Conservation (phyloP, 2,797 vertebrate species). For the Anas acuta region DNA sequence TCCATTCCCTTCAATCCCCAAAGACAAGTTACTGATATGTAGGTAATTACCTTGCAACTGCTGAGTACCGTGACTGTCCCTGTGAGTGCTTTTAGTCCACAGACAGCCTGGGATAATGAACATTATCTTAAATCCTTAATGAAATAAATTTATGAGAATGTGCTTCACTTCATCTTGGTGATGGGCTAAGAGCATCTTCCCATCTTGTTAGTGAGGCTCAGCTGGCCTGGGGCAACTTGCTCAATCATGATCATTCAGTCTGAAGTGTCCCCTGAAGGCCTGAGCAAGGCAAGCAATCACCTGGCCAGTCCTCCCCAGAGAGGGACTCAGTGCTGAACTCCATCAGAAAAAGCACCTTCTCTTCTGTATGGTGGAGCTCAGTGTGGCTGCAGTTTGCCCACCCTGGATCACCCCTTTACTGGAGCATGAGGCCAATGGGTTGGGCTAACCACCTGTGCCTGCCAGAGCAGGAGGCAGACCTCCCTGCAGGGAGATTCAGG, state of each 20-base stretch:
- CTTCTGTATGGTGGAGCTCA: not conserved
- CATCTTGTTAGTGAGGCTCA: not conserved
- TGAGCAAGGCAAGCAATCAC: not conserved
- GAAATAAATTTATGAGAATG: not conserved
- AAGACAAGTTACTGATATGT: not conserved
- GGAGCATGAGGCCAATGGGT: not conserved
- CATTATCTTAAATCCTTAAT: not conserved
- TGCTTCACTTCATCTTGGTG: not conserved
- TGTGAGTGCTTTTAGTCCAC: not conserved
- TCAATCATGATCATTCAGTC: not conserved
- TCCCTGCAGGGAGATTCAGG: not conserved
- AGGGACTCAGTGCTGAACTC: fast-evolving
- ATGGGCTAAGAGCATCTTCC: not conserved
- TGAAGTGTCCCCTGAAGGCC: not conserved
- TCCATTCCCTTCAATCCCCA: not conserved
- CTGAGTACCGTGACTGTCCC: not conserved
- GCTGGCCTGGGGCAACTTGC: not conserved
- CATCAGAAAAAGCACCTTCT: not conserved
- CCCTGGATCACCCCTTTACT: not conserved
- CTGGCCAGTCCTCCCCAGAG: not conserved
- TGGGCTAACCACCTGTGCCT: not conserved
- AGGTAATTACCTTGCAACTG: not conserved
- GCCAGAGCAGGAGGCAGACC: not conserved
- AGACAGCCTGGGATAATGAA: not conserved
- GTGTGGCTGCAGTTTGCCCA: not conserved